Evolutionary conservation across 2,888 invertebrate genomes (phyloP).

Genomic region (Zhuqinia jingwanae): DNA sequence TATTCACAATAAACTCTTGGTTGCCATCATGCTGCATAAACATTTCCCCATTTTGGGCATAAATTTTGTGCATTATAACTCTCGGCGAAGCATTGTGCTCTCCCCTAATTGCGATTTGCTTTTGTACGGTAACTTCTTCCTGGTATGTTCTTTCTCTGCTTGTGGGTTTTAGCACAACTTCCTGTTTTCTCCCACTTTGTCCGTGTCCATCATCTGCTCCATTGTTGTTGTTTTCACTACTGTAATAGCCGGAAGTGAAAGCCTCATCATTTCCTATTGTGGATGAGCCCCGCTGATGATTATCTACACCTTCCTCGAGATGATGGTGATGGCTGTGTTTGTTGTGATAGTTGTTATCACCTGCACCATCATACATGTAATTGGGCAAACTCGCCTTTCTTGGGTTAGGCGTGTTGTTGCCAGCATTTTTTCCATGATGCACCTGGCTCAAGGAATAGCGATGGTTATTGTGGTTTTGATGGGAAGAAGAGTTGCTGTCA

Average conservation of each 20-base stretch:
- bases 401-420: neutral
- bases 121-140: conserved; percentile 62
- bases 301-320: conserved; percentile 22
- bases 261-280: conserved; percentile 54
- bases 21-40: conserved; percentile 45
- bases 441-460: conserved; percentile 6
- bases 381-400: conserved; percentile 65
- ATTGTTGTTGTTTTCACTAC: conserved; percentile 82
- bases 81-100: conserved; percentile 50
- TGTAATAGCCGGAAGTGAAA: conserved; percentile 92
- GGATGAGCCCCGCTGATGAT: conserved; percentile 22
- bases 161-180: conserved; percentile 55
- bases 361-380: conserved; percentile 58
- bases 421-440: neutral
- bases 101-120: conserved; percentile 41
- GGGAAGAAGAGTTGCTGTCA: conserved; percentile 10
- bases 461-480: neutral
- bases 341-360: neutral
- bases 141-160: conserved; percentile 60
- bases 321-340: neutral
- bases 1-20: conserved; percentile 48
- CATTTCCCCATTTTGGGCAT: conserved; percentile 61
- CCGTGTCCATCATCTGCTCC: conserved; percentile 6
- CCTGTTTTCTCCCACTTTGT: neutral
- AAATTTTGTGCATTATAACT: conserved; percentile 70